Percentiles rank a stretch among this genome's conserved stretches.
Evolutionary conservation across 2,797 vertebrate genomes (phyloP).

Genomic region (Leptodactylus fallax): DNA sequence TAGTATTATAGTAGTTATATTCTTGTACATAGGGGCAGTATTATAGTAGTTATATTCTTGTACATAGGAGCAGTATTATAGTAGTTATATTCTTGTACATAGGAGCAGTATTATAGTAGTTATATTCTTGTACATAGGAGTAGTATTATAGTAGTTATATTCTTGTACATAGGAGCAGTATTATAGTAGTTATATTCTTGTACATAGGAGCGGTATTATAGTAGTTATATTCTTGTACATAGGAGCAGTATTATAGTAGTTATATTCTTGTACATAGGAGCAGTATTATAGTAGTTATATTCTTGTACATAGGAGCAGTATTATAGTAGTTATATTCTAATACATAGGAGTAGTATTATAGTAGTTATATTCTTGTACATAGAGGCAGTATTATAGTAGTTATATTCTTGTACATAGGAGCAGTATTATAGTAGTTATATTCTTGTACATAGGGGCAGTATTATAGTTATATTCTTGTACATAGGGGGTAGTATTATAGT

Average conservation of each 20-base stretch:
- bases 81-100: slow-evolving; percentile 7
- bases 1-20: slow-evolving; percentile 11
- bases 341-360: not conserved
- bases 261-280: not conserved
- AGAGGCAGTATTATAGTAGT: not conserved
- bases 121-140: not conserved
- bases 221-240: slow-evolving; percentile 1
- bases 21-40: slow-evolving; percentile 6
- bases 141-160: slow-evolving; percentile 19
- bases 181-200: slow-evolving; percentile 11
- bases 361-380: not conserved
- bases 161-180: slow-evolving; percentile 7
- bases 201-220: slow-evolving; percentile 6
- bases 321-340: not conserved
- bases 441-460: not conserved
- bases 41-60: slow-evolving; percentile 9
- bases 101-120: slow-evolving; percentile 4
- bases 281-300: slow-evolving; percentile 5
- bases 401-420: not conserved
- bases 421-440: slow-evolving; percentile 3
- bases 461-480: not conserved
- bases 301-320: not conserved
- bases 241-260: slow-evolving; percentile 7
- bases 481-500: not conserved
- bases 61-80: slow-evolving; percentile 8